Evolutionary conservation across 2,113 vertebrate genomes (phyloP).

Genomic region (Abramis brama): DNA sequence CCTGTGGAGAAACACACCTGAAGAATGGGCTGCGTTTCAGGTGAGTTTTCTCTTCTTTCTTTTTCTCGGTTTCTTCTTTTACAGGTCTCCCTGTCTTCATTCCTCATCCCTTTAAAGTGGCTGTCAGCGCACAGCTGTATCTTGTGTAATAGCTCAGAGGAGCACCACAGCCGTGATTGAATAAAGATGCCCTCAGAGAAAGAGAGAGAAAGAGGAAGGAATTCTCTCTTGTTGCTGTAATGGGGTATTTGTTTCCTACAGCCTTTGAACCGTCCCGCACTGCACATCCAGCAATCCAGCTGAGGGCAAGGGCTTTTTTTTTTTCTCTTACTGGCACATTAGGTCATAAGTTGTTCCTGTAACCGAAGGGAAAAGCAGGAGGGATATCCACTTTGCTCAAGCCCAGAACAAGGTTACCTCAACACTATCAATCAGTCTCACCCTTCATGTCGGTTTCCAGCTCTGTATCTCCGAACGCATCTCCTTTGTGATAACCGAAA

Average conservation of each 20-base stretch:
- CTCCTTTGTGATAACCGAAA: conserved; percentile 17
- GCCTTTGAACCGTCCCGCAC: conserved; percentile 54
- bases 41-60: conserved; percentile 64
- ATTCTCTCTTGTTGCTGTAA: conserved; percentile 55
- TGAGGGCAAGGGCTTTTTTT: neutral
- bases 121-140: conserved; percentile 56
- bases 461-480: neutral
- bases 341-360: conserved; percentile 31
- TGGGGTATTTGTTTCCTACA: conserved; percentile 52
- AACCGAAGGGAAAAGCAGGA: neutral
- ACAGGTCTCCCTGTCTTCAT: neutral
- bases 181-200: conserved; percentile 54
- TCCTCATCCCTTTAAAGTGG: conserved; percentile 60
- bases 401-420: conserved; percentile 12
- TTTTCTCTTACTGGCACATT: neutral
- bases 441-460: neutral
- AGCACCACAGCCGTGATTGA: conserved; percentile 34
- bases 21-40: conserved; percentile 83
- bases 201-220: conserved; percentile 36
- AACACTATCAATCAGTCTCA: conserved; percentile 43
- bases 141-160: conserved; percentile 44
- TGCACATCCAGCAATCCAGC: conserved; percentile 24
- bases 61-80: neutral
- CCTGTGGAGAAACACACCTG: conserved; percentile 84
- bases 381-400: conserved; percentile 7